phyloP scores from a whole-genome alignment of 2,888 invertebrate species.

The Torymus auratus region DNA sequence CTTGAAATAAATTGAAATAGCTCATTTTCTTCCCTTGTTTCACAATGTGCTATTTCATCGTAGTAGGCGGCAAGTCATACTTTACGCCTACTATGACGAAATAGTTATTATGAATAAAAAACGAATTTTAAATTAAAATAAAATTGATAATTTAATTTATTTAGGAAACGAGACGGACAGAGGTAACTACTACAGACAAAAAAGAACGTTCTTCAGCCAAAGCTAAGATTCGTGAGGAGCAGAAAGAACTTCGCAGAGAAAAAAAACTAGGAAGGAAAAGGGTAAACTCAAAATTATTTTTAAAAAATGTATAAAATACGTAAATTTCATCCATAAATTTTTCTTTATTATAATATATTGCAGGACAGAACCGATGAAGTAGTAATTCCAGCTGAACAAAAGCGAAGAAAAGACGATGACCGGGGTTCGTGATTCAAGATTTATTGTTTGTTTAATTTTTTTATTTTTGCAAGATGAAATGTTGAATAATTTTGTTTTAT shows the following conservation, averaged over 20 bases:
- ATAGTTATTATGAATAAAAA: not conserved
- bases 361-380: constrained; percentile 87
- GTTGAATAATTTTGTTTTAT: constrained; percentile 28
- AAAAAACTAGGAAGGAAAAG: constrained; percentile 88
- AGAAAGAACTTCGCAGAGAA: constrained; percentile 88
- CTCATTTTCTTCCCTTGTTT: too few species aligned
- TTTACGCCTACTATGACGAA: too few species aligned
- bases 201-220: constrained; percentile 73
- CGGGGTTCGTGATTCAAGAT: constrained; percentile 79
- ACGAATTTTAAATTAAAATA: too few species aligned
- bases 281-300: constrained; percentile 77
- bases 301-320: not conserved
- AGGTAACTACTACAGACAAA: constrained; percentile 68
- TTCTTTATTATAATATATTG: constrained; percentile 56
- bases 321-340: not conserved
- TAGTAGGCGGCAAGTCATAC: too few species aligned
- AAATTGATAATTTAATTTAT: constrained; percentile 14
- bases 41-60: too few species aligned
- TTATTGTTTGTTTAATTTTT: constrained; percentile 51
- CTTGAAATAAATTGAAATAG: too few species aligned
- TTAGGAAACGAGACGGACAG: constrained; percentile 72
- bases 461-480: constrained; percentile 31
- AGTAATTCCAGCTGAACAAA: constrained; percentile 82
- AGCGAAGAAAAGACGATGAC: constrained; percentile 88
- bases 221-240: constrained; percentile 82